These are phyloP conservation scores for Ploceus nigricollis DNA, from an alignment of 2,113 vertebrate species.

Conservation along the genomic window DNA sequence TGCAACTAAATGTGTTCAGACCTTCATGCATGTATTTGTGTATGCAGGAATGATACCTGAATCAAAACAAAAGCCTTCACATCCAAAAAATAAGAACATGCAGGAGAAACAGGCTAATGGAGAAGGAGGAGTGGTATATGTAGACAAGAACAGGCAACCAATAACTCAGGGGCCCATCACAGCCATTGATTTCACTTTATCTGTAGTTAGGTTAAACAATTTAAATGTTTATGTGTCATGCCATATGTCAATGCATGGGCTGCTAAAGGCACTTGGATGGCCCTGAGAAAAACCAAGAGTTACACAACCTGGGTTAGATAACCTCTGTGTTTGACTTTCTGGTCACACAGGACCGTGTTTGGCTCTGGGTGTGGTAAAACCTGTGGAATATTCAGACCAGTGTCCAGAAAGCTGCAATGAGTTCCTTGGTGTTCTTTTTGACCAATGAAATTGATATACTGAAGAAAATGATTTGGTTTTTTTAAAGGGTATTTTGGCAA, in stretches of 20 bases:
- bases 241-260: not conserved
- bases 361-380: not conserved
- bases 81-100: not conserved
- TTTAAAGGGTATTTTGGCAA: not conserved
- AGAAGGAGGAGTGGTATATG: not conserved
- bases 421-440: not conserved
- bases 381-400: not conserved
- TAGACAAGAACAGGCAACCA: not conserved
- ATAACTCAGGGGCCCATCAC: not conserved
- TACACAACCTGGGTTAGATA: not conserved
- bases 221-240: not conserved
- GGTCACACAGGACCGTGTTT: not conserved
- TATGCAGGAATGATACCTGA: not conserved
- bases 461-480: not conserved
- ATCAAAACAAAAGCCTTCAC: not conserved
- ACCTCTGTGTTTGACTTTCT: not conserved
- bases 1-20: not conserved
- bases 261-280: not conserved
- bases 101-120: not conserved
- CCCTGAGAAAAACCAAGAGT: not conserved
- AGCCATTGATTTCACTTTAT: not conserved
- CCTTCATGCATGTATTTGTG: not conserved
- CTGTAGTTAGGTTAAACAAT: accelerated
- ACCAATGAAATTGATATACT: not conserved
- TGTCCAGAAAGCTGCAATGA: not conserved